Percentiles rank a stretch among this genome's conserved stretches.
phyloP scores from a whole-genome alignment of 2,797 vertebrate species.

The Chloroceryle amazona region DNA sequence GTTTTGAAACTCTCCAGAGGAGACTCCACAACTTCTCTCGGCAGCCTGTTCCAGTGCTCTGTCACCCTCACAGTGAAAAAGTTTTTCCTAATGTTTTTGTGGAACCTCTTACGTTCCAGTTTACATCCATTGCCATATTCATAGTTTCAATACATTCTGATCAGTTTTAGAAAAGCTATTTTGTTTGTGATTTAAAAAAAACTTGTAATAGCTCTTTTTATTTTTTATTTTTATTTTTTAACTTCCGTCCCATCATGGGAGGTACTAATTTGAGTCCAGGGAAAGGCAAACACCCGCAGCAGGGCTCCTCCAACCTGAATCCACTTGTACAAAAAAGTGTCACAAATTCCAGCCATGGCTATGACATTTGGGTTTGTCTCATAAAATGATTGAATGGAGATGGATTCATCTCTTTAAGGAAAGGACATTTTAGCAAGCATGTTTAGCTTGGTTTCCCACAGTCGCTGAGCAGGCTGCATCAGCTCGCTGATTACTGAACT shows the following conservation, averaged over 20 bases:
- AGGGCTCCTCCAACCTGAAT: neutral
- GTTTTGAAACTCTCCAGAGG: too few relatives aligned
- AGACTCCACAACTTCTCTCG: too few relatives aligned
- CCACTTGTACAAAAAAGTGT: neutral
- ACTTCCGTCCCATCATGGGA: neutral
- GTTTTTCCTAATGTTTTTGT: too few relatives aligned
- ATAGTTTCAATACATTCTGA: neutral
- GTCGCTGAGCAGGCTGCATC: neutral
- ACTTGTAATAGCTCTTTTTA: neutral
- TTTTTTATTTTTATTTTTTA: fast-evolving
- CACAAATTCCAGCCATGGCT: neutral
- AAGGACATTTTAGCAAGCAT: neutral
- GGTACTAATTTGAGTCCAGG: neutral
- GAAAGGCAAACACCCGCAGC: neutral
- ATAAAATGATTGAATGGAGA: neutral
- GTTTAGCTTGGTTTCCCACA: neutral
- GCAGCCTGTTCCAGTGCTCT: too few relatives aligned
- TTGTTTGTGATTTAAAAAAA: neutral
- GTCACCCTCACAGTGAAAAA: too few relatives aligned
- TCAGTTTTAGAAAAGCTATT: neutral
- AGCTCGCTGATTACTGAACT: neutral
- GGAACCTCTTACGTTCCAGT: too few relatives aligned
- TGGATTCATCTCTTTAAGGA: neutral
- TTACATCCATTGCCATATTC: neutral
- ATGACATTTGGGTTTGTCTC: neutral